These are phyloP conservation scores for Netelia melanura DNA, from an alignment of 2,888 invertebrate species.

Conservation along the genomic window DNA sequence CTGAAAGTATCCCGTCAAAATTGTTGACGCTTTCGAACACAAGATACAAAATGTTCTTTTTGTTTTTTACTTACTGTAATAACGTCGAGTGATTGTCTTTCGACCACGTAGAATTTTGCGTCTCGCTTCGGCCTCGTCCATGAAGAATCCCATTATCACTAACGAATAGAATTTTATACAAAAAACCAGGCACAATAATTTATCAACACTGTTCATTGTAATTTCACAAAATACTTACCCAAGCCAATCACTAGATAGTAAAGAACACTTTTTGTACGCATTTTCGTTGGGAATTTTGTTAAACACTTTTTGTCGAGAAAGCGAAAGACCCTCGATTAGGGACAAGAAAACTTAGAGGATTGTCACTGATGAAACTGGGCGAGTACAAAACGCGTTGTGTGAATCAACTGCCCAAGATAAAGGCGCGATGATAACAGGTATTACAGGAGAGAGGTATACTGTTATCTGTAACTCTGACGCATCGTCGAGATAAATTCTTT, in stretches of 20 bases:
- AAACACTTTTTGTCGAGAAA: slow-evolving; percentile 4
- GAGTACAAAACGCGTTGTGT: slow-evolving; percentile 68
- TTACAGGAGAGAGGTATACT: slow-evolving; percentile 45
- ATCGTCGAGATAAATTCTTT: slow-evolving; percentile 71
- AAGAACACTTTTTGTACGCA: slow-evolving; percentile 75
- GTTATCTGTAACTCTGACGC: slow-evolving; percentile 76
- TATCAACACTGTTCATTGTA: background rate
- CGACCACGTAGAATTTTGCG: slow-evolving; percentile 92
- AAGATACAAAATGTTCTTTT: background rate
- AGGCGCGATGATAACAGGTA: slow-evolving; percentile 74
- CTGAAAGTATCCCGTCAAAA: slow-evolving; percentile 82
- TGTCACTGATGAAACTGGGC: slow-evolving; percentile 45
- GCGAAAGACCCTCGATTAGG: background rate
- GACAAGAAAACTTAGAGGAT: slow-evolving; percentile 16
- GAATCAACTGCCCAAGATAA: slow-evolving; percentile 80
- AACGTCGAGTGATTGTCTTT: slow-evolving; percentile 91
- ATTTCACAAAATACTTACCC: slow-evolving; percentile 76
- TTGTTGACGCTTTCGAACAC: background rate
- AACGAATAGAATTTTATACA: slow-evolving; percentile 67
- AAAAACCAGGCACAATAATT: background rate
- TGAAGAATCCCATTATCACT: slow-evolving; percentile 89
- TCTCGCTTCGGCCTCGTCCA: slow-evolving; percentile 91
- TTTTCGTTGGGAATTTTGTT: slow-evolving; percentile 65
- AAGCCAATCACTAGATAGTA: slow-evolving; percentile 79
- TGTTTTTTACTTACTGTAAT: slow-evolving; percentile 89